phyloP scores from a whole-genome alignment of 2,113 vertebrate genomes.

The Colistium nudipinnis region DNA sequence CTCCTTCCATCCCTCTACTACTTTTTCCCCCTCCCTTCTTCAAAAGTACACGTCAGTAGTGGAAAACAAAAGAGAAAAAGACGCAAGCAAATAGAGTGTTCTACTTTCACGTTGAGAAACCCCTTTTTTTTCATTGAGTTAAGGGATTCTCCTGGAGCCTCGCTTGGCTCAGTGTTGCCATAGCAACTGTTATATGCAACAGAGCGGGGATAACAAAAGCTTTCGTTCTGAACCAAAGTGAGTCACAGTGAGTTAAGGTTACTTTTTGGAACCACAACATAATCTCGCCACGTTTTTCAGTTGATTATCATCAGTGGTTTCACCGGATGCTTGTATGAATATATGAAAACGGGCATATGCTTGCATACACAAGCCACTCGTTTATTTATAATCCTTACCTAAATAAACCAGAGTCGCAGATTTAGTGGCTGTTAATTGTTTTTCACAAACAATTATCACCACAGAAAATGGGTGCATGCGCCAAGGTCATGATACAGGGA shows the following conservation, averaged over 20 bases:
- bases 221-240: conserved; percentile 60
- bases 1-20: conserved; percentile 21
- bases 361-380: background rate
- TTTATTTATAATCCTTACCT: background rate
- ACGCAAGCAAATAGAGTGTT: conserved; percentile 34
- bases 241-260: conserved; percentile 49
- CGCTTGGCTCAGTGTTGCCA: conserved; percentile 53
- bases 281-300: conserved; percentile 39
- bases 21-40: conserved; percentile 19
- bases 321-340: background rate
- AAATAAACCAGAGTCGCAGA: conserved; percentile 21
- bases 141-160: conserved; percentile 60
- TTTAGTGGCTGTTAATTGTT: conserved; percentile 32
- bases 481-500: conserved; percentile 12
- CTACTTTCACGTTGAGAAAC: conserved; percentile 56
- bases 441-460: conserved; percentile 10
- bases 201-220: conserved; percentile 61
- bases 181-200: conserved; percentile 68
- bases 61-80: conserved; percentile 26
- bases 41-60: conserved; percentile 28
- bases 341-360: background rate
- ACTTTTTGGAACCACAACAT: conserved; percentile 23
- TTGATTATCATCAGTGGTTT: conserved; percentile 25
- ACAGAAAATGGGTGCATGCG: conserved; percentile 19
- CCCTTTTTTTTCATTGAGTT: conserved; percentile 52